Evolutionary conservation across 53 echinoderm and acorn worm species (phyloP).

Genomic region (Temnopleurus reevesii): DNA sequence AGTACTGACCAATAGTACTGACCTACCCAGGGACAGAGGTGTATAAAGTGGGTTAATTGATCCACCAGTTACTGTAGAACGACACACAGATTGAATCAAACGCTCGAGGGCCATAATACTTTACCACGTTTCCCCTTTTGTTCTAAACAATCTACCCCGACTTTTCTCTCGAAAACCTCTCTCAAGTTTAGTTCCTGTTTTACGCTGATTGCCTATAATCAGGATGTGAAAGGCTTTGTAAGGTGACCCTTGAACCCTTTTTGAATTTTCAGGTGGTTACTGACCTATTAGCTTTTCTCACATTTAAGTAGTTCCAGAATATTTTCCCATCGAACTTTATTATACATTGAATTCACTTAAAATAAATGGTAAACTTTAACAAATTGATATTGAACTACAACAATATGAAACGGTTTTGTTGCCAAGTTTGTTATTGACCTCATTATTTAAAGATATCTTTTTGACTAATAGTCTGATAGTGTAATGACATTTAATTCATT

Average conservation of each 20-base stretch:
- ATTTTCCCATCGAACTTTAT: too few species aligned
- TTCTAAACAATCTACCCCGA: neutral
- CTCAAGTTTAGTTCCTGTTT: conserved; percentile 17
- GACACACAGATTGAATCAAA: too few species aligned
- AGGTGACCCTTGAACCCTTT: neutral
- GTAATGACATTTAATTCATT: too few species aligned
- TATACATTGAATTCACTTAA: too few species aligned
- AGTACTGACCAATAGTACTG: too few species aligned
- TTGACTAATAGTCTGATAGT: neutral
- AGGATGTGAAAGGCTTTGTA: neutral
- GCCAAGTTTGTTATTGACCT: too few species aligned
- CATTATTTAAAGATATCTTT: too few species aligned
- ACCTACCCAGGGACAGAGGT: conserved; percentile 3
- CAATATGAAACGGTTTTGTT: too few species aligned
- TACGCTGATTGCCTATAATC: neutral
- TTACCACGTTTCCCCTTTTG: neutral
- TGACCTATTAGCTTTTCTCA: neutral
- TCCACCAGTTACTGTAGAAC: conserved; percentile 6
- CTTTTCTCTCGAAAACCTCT: too few species aligned
- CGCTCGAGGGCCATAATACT: neutral
- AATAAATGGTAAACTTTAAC: too few species aligned
- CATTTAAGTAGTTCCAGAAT: neutral
- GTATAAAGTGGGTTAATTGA: conserved; percentile 1
- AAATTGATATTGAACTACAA: too few species aligned
- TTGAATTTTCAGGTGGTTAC: neutral